phyloP scores from a whole-genome alignment of 64 coral and sea anemone genomes.

The Catalaphyllia jardinei region DNA sequence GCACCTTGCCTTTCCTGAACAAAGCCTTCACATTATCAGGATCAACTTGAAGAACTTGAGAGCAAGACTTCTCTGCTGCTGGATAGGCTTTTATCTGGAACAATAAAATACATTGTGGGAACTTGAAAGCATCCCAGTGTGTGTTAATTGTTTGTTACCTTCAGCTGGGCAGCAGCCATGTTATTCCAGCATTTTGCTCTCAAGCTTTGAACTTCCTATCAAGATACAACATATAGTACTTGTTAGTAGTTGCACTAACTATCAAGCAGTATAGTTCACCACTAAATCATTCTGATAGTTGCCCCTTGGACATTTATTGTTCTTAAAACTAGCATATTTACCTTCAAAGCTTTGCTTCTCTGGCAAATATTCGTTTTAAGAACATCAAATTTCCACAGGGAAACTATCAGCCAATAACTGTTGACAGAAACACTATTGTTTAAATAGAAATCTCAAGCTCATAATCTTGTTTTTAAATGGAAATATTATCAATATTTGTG shows the following conservation, averaged over 20 bases:
- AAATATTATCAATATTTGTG: no score
- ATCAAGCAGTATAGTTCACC: no score
- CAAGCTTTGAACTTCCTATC: conserved; percentile 68
- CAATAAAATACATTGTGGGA: not conserved
- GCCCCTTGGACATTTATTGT: no score
- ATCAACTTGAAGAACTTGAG: conserved; percentile 77
- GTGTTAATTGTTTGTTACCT: conserved; percentile 34
- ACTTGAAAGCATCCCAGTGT: not conserved
- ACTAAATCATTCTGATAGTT: no score
- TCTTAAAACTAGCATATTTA: no score
- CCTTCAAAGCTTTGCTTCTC: no score
- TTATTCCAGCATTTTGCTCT: conserved; percentile 90
- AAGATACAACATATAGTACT: not conserved
- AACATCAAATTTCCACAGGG: no score
- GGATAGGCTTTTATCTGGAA: conserved; percentile 78
- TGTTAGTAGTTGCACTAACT: not conserved
- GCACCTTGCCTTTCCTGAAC: conserved; percentile 91
- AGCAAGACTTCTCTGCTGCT: conserved; percentile 81
- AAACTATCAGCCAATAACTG: no score
- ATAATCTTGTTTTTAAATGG: no score
- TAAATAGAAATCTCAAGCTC: no score
- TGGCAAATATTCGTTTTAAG: no score
- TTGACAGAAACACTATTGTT: no score
- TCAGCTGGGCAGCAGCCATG: conserved; percentile 84
- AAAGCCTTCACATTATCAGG: conserved; percentile 91